Conservation (phyloP, 2,888 invertebrate species). For the Diarsia brunnea region DNA sequence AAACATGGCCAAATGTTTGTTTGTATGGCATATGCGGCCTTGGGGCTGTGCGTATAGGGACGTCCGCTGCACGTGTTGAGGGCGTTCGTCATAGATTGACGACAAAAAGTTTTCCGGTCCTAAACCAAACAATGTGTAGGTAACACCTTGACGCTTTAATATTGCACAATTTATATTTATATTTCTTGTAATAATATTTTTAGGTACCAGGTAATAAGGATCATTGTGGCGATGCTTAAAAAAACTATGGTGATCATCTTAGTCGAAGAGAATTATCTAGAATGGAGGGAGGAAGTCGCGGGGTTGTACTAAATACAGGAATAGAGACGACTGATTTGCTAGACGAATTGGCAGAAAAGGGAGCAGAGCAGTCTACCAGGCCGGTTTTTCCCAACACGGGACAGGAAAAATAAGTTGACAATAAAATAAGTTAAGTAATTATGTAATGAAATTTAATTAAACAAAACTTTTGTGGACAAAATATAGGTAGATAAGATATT, state of each 20-base stretch:
- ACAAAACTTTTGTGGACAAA: background rate
- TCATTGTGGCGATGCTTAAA: background rate
- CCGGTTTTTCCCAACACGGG: background rate
- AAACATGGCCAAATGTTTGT: constrained; percentile 69
- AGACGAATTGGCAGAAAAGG: background rate
- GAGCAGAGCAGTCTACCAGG: background rate
- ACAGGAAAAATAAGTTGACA: too few species aligned
- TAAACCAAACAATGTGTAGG: constrained; percentile 54
- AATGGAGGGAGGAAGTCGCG: background rate
- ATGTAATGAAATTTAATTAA: background rate
- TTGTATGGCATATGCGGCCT: constrained; percentile 79
- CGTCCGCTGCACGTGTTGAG: constrained; percentile 78
- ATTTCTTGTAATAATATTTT: background rate
- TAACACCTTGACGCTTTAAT: constrained; percentile 38
- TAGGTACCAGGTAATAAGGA: background rate
- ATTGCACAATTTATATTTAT: constrained; percentile 21
- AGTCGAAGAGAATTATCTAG: background rate
- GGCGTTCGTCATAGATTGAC: constrained; percentile 65
- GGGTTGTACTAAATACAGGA: background rate
- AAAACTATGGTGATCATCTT: background rate
- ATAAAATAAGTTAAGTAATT: too few species aligned
- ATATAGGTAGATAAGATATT: background rate
- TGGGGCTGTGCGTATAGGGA: constrained; percentile 74
- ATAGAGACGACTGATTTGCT: background rate
- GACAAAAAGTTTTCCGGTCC: constrained; percentile 75